Evolutionary conservation across 2,797 vertebrate species (phyloP), one percentile per base, ranked within the genome.

Genomic region (Chelmon rostratus): DNA sequence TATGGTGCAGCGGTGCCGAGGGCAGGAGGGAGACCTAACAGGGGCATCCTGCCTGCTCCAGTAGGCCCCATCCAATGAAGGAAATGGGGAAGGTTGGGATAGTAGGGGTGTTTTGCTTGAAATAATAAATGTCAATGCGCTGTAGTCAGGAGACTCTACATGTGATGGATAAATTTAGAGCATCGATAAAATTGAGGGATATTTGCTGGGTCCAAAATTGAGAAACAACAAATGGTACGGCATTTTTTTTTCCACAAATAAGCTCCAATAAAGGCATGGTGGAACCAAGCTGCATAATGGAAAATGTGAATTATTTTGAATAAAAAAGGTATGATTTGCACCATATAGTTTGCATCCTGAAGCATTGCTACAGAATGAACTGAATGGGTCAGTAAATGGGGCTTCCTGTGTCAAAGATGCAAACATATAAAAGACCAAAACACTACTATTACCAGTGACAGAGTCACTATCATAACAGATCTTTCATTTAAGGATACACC

Each of bases 1-100:
- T 58, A 40, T 71, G 89, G 74, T 83, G 87, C 89, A 91, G 85
- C 82, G 70, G 79, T 91, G 82, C 81, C 57, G 11, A 76, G 88
- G 76, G 86, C 59, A 80, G 91, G 64, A 73, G 83, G 58, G 78
- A 88, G 70, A 50, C 80, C 66, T 65, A 82, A 79, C 89, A 73
- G 23, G 68, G 64, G 50, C 77, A 86, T 90, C 88, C 66, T 83
- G 59, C 64, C 80, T 84, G 82, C 73, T 73, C 68, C 62, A 63
- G 67, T 67, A 88, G 85, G 82, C 83, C 73, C 74, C 23, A 57
- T 76, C 78, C 76, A 78, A 81, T 76, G 56, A 73, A 67, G 9
- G 65, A 62, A 68, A 77, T 28, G 67, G 58, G 42, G 64, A 79
- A 81, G 74, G 31, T 0, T 11, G 50, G 25, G 12, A 64, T 68